These are phyloP conservation scores for Borostomias antarcticus DNA, from an alignment of 2,797 vertebrate species.

Conservation along the genomic window DNA sequence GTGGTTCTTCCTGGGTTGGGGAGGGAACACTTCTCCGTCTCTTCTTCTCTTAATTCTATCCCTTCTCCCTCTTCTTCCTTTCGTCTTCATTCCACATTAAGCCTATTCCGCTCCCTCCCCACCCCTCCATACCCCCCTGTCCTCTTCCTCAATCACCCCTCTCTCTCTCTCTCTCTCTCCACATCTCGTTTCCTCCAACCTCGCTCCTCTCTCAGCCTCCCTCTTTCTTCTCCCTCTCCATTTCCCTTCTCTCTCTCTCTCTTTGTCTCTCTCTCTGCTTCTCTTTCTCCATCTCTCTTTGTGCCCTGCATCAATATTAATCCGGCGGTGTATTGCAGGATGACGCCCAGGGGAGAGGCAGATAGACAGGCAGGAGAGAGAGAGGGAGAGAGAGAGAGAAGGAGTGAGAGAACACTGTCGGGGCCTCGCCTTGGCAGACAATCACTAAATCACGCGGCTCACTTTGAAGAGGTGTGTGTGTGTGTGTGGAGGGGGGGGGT, in stretches of 20 bases:
- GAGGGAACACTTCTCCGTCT: constrained; percentile 16
- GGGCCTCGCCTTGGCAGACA: constrained; percentile 48
- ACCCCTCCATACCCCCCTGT: background rate
- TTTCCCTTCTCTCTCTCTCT: background rate
- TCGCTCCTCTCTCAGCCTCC: background rate
- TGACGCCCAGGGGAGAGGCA: constrained; percentile 41
- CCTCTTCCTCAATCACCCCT: background rate
- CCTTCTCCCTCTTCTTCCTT: constrained; percentile 3
- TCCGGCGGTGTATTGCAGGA: constrained; percentile 48
- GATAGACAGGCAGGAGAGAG: background rate
- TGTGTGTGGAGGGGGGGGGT: background rate
- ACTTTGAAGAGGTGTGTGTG: background rate
- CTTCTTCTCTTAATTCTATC: constrained; percentile 29
- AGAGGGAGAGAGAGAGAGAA: background rate
- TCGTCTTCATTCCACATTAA: too few species aligned
- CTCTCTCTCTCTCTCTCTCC: constrained; percentile 8
- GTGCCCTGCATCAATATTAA: constrained; percentile 60
- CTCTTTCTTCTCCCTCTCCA: constrained; percentile 1
- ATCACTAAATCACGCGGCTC: constrained; percentile 45
- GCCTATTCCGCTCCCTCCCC: background rate
- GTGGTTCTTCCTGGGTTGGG: constrained; percentile 44
- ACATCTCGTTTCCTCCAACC: constrained; percentile 21
- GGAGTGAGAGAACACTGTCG: constrained; percentile 39
- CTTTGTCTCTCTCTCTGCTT: background rate
- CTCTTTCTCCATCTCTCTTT: constrained; percentile 7